These are phyloP conservation scores for Ptiloglossa arizonensis DNA, from an alignment of 1,140 invertebrate species.

Conservation along the genomic window DNA sequence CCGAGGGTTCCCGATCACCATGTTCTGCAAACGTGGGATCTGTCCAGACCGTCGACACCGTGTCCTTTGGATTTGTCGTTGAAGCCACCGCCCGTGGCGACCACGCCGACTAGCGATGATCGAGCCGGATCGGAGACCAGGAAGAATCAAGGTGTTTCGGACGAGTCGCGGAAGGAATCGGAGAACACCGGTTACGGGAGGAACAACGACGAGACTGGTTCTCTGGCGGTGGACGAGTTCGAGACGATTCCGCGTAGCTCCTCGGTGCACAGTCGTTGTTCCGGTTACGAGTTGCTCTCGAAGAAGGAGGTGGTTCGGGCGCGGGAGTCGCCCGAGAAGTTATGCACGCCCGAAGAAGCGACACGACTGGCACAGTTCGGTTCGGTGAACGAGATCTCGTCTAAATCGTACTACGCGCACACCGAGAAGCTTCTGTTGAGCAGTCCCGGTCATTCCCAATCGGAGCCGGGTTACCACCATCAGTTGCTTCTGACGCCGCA, in stretches of 20 bases:
- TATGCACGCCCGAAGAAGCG: constrained; percentile 25
- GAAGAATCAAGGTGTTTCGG: constrained; percentile 68
- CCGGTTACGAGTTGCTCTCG: constrained; percentile 49
- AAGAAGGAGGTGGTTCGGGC: constrained; percentile 41
- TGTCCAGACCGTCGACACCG: constrained; percentile 64
- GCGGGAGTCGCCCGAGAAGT: constrained; percentile 28
- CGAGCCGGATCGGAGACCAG: constrained; percentile 75
- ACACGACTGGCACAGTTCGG: constrained; percentile 43
- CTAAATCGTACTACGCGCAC: constrained; percentile 62
- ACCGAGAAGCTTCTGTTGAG: constrained; percentile 56
- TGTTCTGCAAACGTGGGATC: constrained; percentile 61
- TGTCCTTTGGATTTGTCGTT: constrained; percentile 80
- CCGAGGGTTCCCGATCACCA: constrained; percentile 49
- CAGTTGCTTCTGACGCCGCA: constrained; percentile 72
- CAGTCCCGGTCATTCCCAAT: constrained; percentile 64
- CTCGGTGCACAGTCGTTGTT: constrained; percentile 52
- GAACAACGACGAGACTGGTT: constrained; percentile 31
- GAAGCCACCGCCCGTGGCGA: constrained; percentile 70
- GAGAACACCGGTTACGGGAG: constrained; percentile 40
- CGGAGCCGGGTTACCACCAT: constrained; percentile 66
- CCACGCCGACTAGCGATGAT: constrained; percentile 62
- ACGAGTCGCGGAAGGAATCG: constrained; percentile 27
- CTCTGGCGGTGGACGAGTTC: constrained; percentile 49
- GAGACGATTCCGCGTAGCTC: constrained; percentile 42
- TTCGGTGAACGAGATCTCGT: constrained; percentile 26